Evolutionary conservation across 2,888 invertebrate species (phyloP).

Genomic region (Tuta absoluta): DNA sequence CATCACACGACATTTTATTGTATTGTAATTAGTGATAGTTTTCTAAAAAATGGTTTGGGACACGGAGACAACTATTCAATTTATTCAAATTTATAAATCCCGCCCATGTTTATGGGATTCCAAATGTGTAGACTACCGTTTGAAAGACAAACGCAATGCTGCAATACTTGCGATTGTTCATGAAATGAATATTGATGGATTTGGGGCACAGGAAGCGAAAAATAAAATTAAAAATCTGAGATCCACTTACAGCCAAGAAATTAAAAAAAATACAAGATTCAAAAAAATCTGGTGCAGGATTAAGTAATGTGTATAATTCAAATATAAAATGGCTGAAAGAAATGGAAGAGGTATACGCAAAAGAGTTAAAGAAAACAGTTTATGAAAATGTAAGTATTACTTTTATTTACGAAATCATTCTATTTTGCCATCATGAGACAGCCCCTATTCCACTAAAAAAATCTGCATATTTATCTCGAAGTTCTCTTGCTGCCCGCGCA

Average conservation of each 20-base stretch:
- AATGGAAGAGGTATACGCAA: conserved; percentile 33
- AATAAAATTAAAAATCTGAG: conserved; percentile 31
- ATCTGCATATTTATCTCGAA: conserved; percentile 30
- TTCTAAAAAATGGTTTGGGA: no score
- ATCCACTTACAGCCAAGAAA: conserved; percentile 33
- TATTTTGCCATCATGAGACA: conserved; percentile 34
- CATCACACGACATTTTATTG: no score
- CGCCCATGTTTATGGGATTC: conserved; percentile 3
- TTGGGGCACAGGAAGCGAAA: conserved; percentile 26
- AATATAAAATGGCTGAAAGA: conserved; percentile 34
- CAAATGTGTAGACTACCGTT: not conserved
- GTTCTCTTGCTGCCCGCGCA: conserved; percentile 26
- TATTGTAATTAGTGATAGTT: no score
- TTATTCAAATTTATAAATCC: not conserved
- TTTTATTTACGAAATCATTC: conserved; percentile 33
- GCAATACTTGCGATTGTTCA: conserved; percentile 23
- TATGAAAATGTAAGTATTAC: conserved; percentile 29
- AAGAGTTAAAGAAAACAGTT: conserved; percentile 31
- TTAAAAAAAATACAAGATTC: conserved; percentile 32
- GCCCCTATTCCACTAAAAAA: conserved; percentile 32
- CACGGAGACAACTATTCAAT: not conserved
- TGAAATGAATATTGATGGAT: conserved; percentile 28
- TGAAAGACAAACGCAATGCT: not conserved
- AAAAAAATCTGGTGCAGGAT: conserved; percentile 34
- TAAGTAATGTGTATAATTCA: conserved; percentile 32